Conservation (phyloP, 1,140 invertebrate species). For the Diorhabda carinulata region DNA sequence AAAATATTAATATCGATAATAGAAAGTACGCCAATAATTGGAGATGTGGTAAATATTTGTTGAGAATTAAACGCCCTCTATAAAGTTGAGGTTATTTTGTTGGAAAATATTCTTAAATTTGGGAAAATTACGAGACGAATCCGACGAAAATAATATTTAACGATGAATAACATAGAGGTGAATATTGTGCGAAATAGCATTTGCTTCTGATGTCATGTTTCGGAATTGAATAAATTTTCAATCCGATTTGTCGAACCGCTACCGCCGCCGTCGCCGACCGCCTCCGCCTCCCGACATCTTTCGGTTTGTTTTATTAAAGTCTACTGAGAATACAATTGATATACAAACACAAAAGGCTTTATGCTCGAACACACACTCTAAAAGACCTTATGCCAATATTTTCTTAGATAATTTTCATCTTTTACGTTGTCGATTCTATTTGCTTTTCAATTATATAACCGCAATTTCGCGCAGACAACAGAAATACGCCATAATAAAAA, state of each 20-base stretch:
- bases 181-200: neutral
- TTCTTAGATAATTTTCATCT: constrained; percentile 24
- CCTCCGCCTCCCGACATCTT: constrained; percentile 12
- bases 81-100: too few relatives aligned
- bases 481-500: too few relatives aligned
- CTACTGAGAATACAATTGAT: constrained; percentile 30
- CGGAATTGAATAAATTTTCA: constrained; percentile 19
- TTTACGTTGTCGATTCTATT: constrained; percentile 24
- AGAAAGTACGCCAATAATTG: constrained; percentile 14
- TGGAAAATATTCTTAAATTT: too few relatives aligned
- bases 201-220: neutral
- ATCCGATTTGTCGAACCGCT: constrained; percentile 28
- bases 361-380: constrained; percentile 21
- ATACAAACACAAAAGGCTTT: constrained; percentile 29
- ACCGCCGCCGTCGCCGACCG: too few relatives aligned
- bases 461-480: neutral
- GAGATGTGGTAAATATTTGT: constrained; percentile 19
- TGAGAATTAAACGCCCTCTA: constrained; percentile 21
- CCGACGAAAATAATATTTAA: neutral
- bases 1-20: neutral
- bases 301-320: constrained; percentile 28
- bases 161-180: neutral
- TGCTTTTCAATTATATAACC: constrained; percentile 21
- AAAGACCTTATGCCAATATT: constrained; percentile 24
- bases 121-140: too few relatives aligned